A percentile compares a stretch with the other conserved stretches of the same genome.
Conservation (phyloP, 2,888 invertebrate genomes). For the Heliconius ethilla region DNA sequence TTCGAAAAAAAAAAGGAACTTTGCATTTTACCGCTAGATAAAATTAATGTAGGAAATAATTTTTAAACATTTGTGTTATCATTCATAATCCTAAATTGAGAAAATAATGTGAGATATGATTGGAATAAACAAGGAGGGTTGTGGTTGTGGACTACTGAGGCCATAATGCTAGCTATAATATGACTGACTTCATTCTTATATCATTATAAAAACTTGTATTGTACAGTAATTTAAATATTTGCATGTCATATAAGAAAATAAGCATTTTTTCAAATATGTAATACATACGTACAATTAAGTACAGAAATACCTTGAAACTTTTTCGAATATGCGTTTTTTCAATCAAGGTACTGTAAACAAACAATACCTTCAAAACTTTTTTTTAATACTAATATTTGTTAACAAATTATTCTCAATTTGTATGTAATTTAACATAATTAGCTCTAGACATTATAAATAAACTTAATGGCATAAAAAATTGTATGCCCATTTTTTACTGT, state of each 20-base stretch:
- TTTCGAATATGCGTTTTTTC: constrained; percentile 30
- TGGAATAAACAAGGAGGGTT: constrained; percentile 47
- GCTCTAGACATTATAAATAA: constrained; percentile 73
- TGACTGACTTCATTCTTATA: constrained; percentile 60
- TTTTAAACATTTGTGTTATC: constrained; percentile 1
- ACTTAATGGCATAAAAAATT: constrained; percentile 57
- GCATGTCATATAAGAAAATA: constrained; percentile 32
- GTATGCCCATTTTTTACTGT: constrained; percentile 65
- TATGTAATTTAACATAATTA: constrained; percentile 61
- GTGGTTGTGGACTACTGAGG: constrained; percentile 68
- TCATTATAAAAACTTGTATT: constrained; percentile 43
- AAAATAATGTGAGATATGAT: constrained; percentile 44
- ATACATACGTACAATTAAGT: neutral
- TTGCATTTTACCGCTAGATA: neutral
- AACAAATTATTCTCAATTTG: constrained; percentile 58
- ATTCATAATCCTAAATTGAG: constrained; percentile 34
- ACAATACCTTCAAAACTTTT: constrained; percentile 40
- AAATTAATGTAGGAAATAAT: neutral
- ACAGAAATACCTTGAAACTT: neutral
- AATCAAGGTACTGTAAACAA: constrained; percentile 32
- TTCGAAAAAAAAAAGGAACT: neutral
- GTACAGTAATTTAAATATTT: constrained; percentile 37
- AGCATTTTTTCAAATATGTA: constrained; percentile 35
- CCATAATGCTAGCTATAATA: constrained; percentile 59
- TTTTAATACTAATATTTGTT: constrained; percentile 54